Base-by-base conservation (phyloP, 2,888 invertebrate species). In the Rugalucina vietnamica region DNA sequence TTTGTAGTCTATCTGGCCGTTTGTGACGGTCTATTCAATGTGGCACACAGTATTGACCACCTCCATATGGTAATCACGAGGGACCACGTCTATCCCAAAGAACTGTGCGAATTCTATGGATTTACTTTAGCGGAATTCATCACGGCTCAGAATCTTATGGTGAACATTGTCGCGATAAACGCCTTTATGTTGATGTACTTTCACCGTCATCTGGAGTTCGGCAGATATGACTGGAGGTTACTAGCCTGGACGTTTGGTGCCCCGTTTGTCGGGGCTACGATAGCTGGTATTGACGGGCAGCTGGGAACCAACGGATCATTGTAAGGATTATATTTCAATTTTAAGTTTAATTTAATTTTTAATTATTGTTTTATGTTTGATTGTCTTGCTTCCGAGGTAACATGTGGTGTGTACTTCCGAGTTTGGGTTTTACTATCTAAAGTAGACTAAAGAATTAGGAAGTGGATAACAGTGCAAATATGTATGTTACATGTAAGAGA, bases 121-220 rank as follows among this genome's bases (percentile, higher is more conserved):
- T 89, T 89, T 37, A 88, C 80, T 39, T 36, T 89, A 27, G 89
- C 87, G 0, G 81, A 82, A 69, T 89, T 89, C 39, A 85, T 89
- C 4, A 88, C 86, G 27, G 88, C 87, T 0, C 89, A 89, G 69
- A 89, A 88, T 71, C 78, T 89, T 0, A 88, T 89, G 88, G 89
- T 89, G 8, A 89, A 89, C 34, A 60, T 88, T 10, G 88, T 89
- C 1, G 88, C 89, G 14, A 79, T 89, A 0, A 89, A 88, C 27
- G 89, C 88, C 10, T 89, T 89, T 43, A 80, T 87, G 82, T 57
- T 89, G 70, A 88, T 89, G 65, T 89, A 86, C 57, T 86, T 84
- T 37, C 75, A 84, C 57, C 86, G 81, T 54, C 76, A 89, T 57
- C 60, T 88, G 29, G 70, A 83, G 12, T 89, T 89, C 69, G 89